Conservation (phyloP, 2,888 invertebrate genomes). For the Agrotis segetum region DNA sequence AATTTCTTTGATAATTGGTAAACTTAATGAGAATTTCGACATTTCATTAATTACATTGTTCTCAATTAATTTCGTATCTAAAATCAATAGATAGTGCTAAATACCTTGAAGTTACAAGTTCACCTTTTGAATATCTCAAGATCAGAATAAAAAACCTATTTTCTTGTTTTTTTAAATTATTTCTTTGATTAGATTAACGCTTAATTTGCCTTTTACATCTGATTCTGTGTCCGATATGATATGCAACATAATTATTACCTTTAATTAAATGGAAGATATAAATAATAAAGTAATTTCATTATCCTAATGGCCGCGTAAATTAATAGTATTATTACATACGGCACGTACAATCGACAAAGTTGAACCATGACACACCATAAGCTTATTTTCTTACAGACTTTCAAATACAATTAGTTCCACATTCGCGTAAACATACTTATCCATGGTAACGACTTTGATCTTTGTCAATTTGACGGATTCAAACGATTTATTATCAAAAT, state of each 20-base stretch:
- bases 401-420: too few relatives aligned
- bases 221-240: conserved; percentile 1
- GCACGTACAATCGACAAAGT: too few relatives aligned
- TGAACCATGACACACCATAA: too few relatives aligned
- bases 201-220: not conserved
- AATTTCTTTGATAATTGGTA: conserved; percentile 16
- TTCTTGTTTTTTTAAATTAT: too few relatives aligned
- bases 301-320: not conserved
- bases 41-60: conserved; percentile 17
- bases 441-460: too few relatives aligned
- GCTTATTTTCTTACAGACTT: too few relatives aligned
- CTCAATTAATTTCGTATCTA: conserved; percentile 30
- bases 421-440: too few relatives aligned
- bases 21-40: conserved; percentile 37
- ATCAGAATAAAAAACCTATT: not conserved
- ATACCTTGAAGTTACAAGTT: conserved; percentile 6
- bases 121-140: conserved; percentile 5
- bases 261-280: not conserved
- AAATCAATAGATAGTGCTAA: conserved; percentile 21
- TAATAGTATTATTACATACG: too few relatives aligned
- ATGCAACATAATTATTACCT: not conserved
- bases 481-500: too few relatives aligned
- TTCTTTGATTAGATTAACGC: conserved; percentile 1
- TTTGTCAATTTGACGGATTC: too few relatives aligned
- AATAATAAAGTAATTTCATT: not conserved